Evolutionary conservation across 2,797 vertebrate species (phyloP), one percentile per base, ranked within the genome.

Genomic region (Echeneis naucrates): DNA sequence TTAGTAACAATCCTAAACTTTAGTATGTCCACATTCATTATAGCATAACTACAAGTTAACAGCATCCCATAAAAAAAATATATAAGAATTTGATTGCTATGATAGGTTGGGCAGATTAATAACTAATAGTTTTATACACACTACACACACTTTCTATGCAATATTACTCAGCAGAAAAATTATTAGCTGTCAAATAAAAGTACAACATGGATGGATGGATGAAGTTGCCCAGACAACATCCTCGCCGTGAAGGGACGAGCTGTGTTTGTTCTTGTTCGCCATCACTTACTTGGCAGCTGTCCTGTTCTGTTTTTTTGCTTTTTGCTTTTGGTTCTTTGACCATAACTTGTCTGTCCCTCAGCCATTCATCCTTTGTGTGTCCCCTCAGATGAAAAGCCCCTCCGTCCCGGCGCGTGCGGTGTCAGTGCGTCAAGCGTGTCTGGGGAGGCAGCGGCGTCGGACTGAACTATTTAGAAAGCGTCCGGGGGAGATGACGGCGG

Each of bases 281-380:
- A 61, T 50, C 71, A 76, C 60, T 66, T 48, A 66, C 56, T 81
- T 21, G 56, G 83, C 93, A 94, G 92, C 90, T 94, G 92, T 92
- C 87, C 64, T 50, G 54, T 61, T 44, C 4, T 10, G 17, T 63
- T 50, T 19, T 13, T 4, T 16, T 81, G n/a, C n/a, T 83, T 75
- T 68, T 38, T 62, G n/a, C n/a, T 45, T 69, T n/a, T n/a, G n/a
- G n/a, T n/a, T n/a, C 37, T 19, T 13, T 4, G 9, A 89, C 62
- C 67, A 3, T 68, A 81, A 85, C 73, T 53, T 47, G 57, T 48
- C 59, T 78, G 59, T 38, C 44, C 87, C 73, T 78, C 77, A 1
- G 45, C 50, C 33, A 72, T 75, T 84, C 75, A 74, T 83, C 85
- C 65, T 85, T 87, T 85, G 83, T 82, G 55, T 37, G 23, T 57